Conservation (phyloP, 2,113 vertebrate genomes). For the Megaleporinus macrocephalus region DNA sequence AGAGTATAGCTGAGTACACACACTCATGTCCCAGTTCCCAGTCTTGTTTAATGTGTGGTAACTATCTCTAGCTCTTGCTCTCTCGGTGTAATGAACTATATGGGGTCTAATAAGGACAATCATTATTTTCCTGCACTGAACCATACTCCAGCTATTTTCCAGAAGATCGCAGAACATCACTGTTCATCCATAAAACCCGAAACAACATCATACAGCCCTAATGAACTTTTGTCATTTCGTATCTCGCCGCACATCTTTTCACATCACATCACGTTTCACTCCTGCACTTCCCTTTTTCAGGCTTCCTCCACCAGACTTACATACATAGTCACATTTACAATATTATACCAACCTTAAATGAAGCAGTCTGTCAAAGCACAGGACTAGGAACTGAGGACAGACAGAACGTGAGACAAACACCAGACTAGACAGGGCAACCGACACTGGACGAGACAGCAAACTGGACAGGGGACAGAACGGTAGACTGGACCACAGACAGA, state of each 20-base stretch:
- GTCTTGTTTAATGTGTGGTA: too few species aligned
- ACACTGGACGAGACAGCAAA: too few species aligned
- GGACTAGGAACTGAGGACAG: too few species aligned
- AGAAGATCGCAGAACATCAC: neutral
- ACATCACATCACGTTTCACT: neutral
- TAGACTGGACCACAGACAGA: too few species aligned
- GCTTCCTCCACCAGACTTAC: neutral
- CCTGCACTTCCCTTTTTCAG: neutral
- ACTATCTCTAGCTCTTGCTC: neutral
- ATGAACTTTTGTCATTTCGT: neutral
- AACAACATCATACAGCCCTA: neutral
- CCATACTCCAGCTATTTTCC: neutral
- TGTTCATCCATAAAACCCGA: conserved; percentile 13
- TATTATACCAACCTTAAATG: too few species aligned
- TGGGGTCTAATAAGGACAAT: neutral
- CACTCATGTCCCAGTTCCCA: too few species aligned
- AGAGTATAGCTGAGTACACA: too few species aligned
- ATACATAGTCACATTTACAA: too few species aligned
- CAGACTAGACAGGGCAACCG: too few species aligned
- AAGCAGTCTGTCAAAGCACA: too few species aligned
- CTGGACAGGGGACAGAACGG: too few species aligned
- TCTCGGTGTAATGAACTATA: conserved; percentile 43
- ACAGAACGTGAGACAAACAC: too few species aligned
- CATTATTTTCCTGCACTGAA: neutral
- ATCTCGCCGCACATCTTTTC: neutral